A percentile compares a stretch with the other conserved stretches of the same genome.
These are phyloP conservation scores for Gonocerus acuteangulatus DNA, from an alignment of 2,888 invertebrate genomes.

Conservation along the genomic window DNA sequence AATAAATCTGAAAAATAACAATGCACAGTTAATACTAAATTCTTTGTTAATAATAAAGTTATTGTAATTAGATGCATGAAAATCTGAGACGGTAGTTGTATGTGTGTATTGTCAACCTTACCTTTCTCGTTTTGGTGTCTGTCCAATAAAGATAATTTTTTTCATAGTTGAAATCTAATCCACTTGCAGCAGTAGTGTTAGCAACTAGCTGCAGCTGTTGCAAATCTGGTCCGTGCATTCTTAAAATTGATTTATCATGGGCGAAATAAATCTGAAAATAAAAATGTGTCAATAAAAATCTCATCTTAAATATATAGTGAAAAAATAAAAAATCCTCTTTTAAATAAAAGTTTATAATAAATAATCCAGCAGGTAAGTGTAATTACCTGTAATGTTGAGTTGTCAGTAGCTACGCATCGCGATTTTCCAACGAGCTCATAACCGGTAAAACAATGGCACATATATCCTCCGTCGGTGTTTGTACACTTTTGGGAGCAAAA, in stretches of 20 bases:
- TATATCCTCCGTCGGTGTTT: conserved; percentile 74
- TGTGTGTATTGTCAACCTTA: conserved; percentile 43
- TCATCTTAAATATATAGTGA: no score
- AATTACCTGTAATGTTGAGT: conserved; percentile 44
- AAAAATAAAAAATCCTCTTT: not conserved
- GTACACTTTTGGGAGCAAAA: conserved; percentile 91
- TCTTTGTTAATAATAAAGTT: no score
- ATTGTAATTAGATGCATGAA: no score
- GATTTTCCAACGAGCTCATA: conserved; percentile 57
- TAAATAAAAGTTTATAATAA: not conserved
- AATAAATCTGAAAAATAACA: conserved; percentile 50
- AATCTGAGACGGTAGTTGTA: no score
- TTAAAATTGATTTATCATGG: conserved; percentile 43
- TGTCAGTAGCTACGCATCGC: conserved; percentile 57
- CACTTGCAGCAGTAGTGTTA: conserved; percentile 77
- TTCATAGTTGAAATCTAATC: conserved; percentile 74
- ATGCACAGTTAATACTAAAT: no score
- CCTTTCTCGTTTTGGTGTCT: conserved; percentile 77
- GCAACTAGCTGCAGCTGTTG: conserved; percentile 53
- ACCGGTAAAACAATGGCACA: conserved; percentile 73
- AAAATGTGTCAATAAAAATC: not conserved
- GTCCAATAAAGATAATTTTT: conserved; percentile 80
- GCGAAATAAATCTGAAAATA: conserved; percentile 42
- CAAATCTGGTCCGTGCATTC: conserved; percentile 53
- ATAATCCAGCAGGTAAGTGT: not conserved